These are phyloP conservation scores for Parnassius mnemosyne DNA, from an alignment of 2,888 invertebrate species.

Conservation along the genomic window DNA sequence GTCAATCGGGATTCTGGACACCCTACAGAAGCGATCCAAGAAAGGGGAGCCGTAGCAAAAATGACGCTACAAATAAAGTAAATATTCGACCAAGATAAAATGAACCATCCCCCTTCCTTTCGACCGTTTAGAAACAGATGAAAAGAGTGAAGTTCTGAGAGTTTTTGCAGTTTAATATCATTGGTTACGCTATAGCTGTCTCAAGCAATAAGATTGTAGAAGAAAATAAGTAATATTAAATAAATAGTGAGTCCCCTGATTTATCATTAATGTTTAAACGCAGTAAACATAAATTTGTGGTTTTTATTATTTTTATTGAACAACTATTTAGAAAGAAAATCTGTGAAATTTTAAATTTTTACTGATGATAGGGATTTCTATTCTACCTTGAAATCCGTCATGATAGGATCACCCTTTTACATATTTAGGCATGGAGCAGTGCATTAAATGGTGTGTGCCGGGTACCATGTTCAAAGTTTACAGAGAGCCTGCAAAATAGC, in stretches of 20 bases:
- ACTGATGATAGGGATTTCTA: no score
- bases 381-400: no score
- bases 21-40: conserved; percentile 65
- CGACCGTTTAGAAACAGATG: conserved; percentile 27
- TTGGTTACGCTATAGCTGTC: conserved; percentile 42
- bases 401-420: no score
- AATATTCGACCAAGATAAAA: conserved; percentile 48
- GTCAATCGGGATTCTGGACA: conserved; percentile 50
- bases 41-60: conserved; percentile 69
- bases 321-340: no score
- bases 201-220: conserved; percentile 34
- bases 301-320: neutral
- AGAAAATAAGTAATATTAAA: conserved; percentile 35
- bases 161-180: conserved; percentile 32
- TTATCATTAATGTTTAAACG: conserved; percentile 30
- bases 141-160: conserved; percentile 28
- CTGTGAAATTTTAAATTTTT: no score
- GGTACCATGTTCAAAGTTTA: no score
- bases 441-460: no score
- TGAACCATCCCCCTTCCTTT: conserved; percentile 38
- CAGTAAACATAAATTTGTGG: conserved; percentile 2
- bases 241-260: conserved; percentile 36
- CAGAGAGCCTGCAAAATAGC: no score
- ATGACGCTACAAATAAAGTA: conserved; percentile 73
- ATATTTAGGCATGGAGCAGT: no score